Evolutionary conservation across 2,888 invertebrate species (phyloP).

Genomic region (Acanthoscelides obtectus): DNA sequence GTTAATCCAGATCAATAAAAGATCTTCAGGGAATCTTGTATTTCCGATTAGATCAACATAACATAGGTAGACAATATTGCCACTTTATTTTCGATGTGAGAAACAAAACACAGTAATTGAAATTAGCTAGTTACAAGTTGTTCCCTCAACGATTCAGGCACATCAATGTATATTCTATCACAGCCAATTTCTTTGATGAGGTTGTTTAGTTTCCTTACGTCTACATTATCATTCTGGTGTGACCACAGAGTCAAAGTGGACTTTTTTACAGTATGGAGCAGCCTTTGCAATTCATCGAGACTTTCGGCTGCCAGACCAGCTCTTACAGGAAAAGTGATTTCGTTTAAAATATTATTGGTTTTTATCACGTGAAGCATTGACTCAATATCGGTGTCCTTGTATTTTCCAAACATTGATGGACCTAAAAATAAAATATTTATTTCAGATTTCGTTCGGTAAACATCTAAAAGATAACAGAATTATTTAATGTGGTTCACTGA

Average conservation of each 20-base stretch:
- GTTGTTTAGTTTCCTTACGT: constrained; percentile 59
- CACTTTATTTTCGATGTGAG: background rate
- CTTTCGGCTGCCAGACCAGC: constrained; percentile 68
- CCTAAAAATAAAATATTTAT: background rate
- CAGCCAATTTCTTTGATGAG: constrained; percentile 64
- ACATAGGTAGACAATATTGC: no score
- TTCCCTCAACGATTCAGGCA: constrained; percentile 59
- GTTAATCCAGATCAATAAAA: no score
- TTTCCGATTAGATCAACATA: no score
- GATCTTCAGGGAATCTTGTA: no score
- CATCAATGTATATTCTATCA: constrained; percentile 70
- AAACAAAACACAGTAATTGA: background rate
- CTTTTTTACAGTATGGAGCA: constrained; percentile 1
- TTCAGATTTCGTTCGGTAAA: no score
- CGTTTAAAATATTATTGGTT: constrained; percentile 55
- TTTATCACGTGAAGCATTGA: constrained; percentile 62
- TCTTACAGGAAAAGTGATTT: constrained; percentile 76
- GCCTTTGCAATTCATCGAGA: constrained; percentile 51
- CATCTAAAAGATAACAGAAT: no score
- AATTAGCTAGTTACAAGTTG: constrained; percentile 37
- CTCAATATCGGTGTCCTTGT: constrained; percentile 60
- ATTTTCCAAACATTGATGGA: constrained; percentile 33
- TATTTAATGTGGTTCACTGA: no score
- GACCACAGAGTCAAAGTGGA: constrained; percentile 73
- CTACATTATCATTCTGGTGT: constrained; percentile 65